Evolutionary conservation across 2,888 invertebrate species (phyloP), one percentile per base, ranked within the genome.

Genomic region (Luperina nickerlii): DNA sequence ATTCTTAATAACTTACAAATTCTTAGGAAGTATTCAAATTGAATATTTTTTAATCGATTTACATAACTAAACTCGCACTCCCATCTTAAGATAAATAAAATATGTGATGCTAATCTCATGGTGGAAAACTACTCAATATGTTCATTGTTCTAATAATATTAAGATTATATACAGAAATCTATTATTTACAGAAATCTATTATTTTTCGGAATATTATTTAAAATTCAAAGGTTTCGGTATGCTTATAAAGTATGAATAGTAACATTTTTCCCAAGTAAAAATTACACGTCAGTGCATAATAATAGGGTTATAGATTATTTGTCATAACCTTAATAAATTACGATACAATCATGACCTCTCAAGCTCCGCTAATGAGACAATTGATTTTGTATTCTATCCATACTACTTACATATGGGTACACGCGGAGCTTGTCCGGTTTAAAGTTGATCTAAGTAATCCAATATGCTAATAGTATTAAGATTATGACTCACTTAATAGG

Each of bases 401-500:
- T 32, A 32, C 32, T 32, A 32, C 0, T 32, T 32, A n/a, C n/a
- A n/a, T n/a, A 32, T 32, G 32, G 32, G 32, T 32, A 32, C 32
- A 1, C 32, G 32, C 32, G 32, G 32, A 32, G 32, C 32, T 32
- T 32, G 32, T 32, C 32, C 32, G 32, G 32, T 32, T 32, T 32
- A 62, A 62, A 27, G 15, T 20, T 27, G 24, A 79, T 69, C 3
- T 79, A 60, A 42, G 8, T 68, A 48, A 63, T 54, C 15, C 15
- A 65, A 65, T 60, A 65, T 73, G 32, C 63, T 65, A 70, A 62
- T 57, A 57, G 72, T 54, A 75, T 18, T 78, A 72, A 18, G 5
- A 32, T 54, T 38, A 68, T 57, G 32, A 74, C 92, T 91, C 79
- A 91, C 89, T 87, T 82, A 82, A 62, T 45, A 91, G 71, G 77